phyloP scores from a whole-genome alignment of 2,888 invertebrate genomes.

The Choreutis nemorana region DNA sequence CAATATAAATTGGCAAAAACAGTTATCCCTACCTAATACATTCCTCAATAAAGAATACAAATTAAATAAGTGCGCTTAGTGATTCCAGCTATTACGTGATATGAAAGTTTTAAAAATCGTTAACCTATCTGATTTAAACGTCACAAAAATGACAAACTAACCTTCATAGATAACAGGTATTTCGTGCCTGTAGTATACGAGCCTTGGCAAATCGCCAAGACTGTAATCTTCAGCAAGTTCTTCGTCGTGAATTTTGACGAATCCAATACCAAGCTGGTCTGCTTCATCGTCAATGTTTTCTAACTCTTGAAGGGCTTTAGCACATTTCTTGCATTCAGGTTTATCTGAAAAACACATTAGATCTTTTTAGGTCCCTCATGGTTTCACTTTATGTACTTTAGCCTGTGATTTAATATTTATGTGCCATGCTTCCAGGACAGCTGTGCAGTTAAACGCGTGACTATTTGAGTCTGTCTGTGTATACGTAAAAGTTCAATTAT shows the following conservation, averaged over 20 bases:
- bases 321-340: slow-evolving; percentile 91
- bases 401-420: not conserved
- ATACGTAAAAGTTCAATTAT: slow-evolving; percentile 4
- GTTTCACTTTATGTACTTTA: not conserved
- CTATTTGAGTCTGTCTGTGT: slow-evolving; percentile 21
- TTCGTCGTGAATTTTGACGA: slow-evolving; percentile 94
- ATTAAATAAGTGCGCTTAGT: too few species aligned
- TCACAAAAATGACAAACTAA: slow-evolving; percentile 58
- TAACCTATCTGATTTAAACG: too few species aligned
- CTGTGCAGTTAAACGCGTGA: slow-evolving; percentile 53
- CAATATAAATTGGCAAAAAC: too few species aligned
- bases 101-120: too few species aligned
- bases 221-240: slow-evolving; percentile 92
- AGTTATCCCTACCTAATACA: too few species aligned
- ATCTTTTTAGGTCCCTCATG: slow-evolving; percentile 5
- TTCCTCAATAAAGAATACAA: too few species aligned
- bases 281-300: slow-evolving; percentile 96
- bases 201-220: slow-evolving; percentile 84
- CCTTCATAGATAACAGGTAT: slow-evolving; percentile 95
- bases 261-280: slow-evolving; percentile 92
- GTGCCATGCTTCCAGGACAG: slow-evolving; percentile 43
- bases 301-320: slow-evolving; percentile 88
- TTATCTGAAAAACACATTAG: slow-evolving; percentile 72
- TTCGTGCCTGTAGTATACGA: slow-evolving; percentile 93
- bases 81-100: too few species aligned